Evolutionary conservation across 2,113 vertebrate genomes (phyloP).

Genomic region (Psophia crepitans): DNA sequence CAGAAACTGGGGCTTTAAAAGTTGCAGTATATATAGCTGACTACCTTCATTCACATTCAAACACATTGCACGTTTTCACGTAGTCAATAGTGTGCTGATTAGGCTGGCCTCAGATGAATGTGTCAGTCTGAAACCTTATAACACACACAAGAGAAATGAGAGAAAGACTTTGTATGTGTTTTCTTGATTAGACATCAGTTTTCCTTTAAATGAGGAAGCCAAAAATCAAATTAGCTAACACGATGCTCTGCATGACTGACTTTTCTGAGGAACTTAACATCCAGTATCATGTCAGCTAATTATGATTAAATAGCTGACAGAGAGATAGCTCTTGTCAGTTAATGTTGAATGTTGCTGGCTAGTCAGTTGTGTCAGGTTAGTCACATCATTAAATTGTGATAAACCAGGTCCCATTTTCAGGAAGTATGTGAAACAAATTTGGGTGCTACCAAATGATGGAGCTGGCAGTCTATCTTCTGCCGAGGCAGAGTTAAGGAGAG

Average conservation of each 20-base stretch:
- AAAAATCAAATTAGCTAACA: not conserved
- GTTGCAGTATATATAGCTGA: not conserved
- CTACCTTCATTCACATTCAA: not conserved
- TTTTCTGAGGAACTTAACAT: not conserved
- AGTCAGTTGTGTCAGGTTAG: not conserved
- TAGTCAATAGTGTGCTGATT: not conserved
- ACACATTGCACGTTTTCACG: not conserved
- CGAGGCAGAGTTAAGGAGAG: not conserved
- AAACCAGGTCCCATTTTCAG: not conserved
- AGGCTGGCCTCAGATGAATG: not conserved
- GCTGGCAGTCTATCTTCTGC: not conserved
- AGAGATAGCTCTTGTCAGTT: not conserved
- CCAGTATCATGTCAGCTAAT: not conserved
- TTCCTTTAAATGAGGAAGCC: not conserved
- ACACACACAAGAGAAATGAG: not conserved
- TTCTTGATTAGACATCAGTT: not conserved
- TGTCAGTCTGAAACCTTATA: not conserved
- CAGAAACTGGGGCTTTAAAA: not conserved
- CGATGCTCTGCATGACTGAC: not conserved
- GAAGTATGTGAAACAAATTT: not conserved
- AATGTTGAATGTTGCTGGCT: not conserved
- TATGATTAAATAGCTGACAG: not conserved
- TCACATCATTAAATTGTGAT: not conserved
- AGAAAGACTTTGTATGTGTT: not conserved
- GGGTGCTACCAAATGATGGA: not conserved